These are phyloP conservation scores for Dicaeum eximium DNA, from an alignment of 2,113 vertebrate species.

Conservation along the genomic window DNA sequence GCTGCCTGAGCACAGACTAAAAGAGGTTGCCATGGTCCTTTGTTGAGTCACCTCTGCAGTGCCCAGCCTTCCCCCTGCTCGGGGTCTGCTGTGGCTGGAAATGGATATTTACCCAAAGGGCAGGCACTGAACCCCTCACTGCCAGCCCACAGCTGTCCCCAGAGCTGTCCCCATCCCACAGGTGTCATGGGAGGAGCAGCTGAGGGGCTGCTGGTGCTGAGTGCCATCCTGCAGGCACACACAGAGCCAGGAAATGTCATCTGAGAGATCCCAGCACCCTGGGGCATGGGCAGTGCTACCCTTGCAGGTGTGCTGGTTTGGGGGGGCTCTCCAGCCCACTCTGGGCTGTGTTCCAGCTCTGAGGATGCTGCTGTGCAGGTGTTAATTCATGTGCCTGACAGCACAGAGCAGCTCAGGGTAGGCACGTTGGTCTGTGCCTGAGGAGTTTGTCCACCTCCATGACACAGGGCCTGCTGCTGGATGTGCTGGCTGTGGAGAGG, in stretches of 20 bases:
- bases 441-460: not conserved
- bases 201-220: not conserved
- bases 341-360: not conserved
- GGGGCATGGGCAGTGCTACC: not conserved
- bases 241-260: not conserved
- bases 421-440: not conserved
- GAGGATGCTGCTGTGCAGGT: not conserved
- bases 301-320: not conserved
- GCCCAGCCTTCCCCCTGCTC: not conserved
- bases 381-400: not conserved
- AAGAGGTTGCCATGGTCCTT: accelerated
- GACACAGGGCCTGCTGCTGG: not conserved
- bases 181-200: not conserved
- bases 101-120: accelerated
- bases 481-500: not conserved
- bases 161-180: not conserved
- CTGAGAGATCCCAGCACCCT: no score
- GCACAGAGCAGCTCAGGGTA: not conserved
- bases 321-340: not conserved
- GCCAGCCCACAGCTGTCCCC: not conserved
- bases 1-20: not conserved
- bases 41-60: not conserved
- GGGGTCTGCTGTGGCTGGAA: not conserved
- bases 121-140: accelerated
- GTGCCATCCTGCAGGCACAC: not conserved